A percentile compares a stretch with the other conserved stretches of the same genome.
Conservation (phyloP, 2,888 invertebrate genomes). For the Neoascia interrupta region DNA sequence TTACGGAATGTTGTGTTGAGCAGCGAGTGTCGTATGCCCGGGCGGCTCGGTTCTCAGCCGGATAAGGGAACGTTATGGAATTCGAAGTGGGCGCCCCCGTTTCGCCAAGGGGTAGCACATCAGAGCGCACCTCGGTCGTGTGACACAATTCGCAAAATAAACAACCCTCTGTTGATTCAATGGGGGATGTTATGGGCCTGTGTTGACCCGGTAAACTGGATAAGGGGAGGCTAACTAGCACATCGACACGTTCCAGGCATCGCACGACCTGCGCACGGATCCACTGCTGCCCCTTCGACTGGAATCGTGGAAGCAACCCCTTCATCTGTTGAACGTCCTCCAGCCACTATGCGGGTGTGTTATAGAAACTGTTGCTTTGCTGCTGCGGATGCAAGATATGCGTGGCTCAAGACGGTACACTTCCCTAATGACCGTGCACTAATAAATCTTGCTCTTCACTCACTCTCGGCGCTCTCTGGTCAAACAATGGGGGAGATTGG, state of each 20-base stretch:
- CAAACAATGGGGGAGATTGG: slow-evolving; percentile 11
- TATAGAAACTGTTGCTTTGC: slow-evolving; percentile 51
- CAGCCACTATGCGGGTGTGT: not conserved
- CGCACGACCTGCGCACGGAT: slow-evolving; percentile 25
- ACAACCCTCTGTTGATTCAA: slow-evolving; percentile 69
- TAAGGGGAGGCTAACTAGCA: slow-evolving; percentile 36
- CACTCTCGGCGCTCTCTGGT: not conserved
- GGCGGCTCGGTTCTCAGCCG: slow-evolving; percentile 49
- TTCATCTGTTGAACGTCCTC: slow-evolving; percentile 63
- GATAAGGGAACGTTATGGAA: slow-evolving; percentile 61
- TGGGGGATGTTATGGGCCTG: slow-evolving; percentile 34
- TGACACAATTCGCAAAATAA: slow-evolving; percentile 66
- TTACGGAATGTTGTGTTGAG: slow-evolving; percentile 46
- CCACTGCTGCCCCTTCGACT: not conserved
- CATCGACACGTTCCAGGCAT: slow-evolving; percentile 1
- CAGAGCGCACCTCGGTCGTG: slow-evolving; percentile 14
- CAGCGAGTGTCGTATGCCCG: slow-evolving; percentile 59
- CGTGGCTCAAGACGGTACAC: not conserved
- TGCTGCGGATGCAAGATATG: slow-evolving; percentile 18
- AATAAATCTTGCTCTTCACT: slow-evolving; percentile 30
- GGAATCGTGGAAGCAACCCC: slow-evolving; percentile 7
- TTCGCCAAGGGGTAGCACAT: not conserved
- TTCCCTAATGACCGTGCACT: not conserved
- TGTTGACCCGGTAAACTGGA: slow-evolving; percentile 58
- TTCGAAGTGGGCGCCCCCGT: slow-evolving; percentile 23